Evolutionary conservation across 2,888 invertebrate genomes (phyloP), one percentile per base, ranked within the genome.

Genomic region (Isoperla grammatica): DNA sequence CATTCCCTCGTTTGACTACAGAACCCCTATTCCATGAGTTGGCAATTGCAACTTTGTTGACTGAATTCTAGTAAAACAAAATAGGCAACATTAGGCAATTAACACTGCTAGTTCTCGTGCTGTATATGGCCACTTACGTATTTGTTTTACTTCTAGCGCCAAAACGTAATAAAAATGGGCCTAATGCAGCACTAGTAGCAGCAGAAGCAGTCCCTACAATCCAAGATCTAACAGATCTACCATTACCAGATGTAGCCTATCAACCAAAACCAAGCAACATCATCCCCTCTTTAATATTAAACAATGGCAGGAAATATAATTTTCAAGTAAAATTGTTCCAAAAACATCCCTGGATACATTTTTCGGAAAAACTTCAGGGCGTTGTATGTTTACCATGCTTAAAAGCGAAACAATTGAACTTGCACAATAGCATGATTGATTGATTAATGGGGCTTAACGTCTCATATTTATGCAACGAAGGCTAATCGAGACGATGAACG

Each of bases 271-370:
- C 45, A 13, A 45, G n/a, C 45, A 45, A 45, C 19, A 15, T 15
- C n/a, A 45, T 45, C 19, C 45, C 45, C 17, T 9, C 45, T 15
- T 2, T 45, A 15, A n/a, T 45, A 45, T 45, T 45, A 45, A 45
- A 45, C 13, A 45, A 15, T 19, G 45, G 45, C 45, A 45, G 45
- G 17, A 45, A 45, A 19, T 45, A 45, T 15, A 15, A 45, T 15
- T 45, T 45, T 45, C 15, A 45, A 45, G 45, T 4, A 45, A 45
- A 45, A 17, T 45, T n/a, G 45, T 45, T 45, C 17, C 45, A 45
- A 45, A 45, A 45, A 45, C 45, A 45, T 45, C 45, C 45, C 45
- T 45, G 45, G 45, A n/a, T 45, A 45, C 45, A 45, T 15, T 45
- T 45, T 45, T 45, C 45, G 15, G 45, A 45, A 45, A 45, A 45